These are phyloP conservation scores for Cephonodes hylas DNA, from an alignment of 2,888 invertebrate species.

Conservation along the genomic window DNA sequence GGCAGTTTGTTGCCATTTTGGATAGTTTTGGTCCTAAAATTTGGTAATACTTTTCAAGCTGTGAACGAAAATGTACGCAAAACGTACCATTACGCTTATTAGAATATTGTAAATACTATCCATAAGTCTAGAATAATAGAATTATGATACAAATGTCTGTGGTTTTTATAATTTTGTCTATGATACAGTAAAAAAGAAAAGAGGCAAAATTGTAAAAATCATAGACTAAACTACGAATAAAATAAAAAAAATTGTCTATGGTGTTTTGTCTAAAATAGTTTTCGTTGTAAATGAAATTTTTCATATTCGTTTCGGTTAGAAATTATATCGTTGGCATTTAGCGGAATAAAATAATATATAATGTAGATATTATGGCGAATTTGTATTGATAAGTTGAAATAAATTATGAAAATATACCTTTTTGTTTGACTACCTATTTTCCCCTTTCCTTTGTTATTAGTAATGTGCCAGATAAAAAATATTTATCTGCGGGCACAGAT, in stretches of 20 bases:
- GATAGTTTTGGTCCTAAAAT: too few species aligned
- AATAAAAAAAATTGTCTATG: not conserved
- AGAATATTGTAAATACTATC: too few species aligned
- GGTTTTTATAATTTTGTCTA: not conserved
- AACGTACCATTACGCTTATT: not conserved
- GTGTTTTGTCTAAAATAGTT: not conserved
- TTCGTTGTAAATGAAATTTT: not conserved
- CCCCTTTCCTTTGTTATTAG: not conserved
- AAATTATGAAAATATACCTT: slow-evolving; percentile 41
- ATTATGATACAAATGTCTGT: too few species aligned
- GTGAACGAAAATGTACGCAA: not conserved
- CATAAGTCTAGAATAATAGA: too few species aligned
- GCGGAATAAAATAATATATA: slow-evolving; percentile 4
- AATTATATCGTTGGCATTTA: slow-evolving; percentile 1
- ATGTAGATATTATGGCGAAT: slow-evolving; percentile 30
- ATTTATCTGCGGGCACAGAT: too few species aligned
- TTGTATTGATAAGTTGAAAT: slow-evolving; percentile 37
- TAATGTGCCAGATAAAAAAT: too few species aligned
- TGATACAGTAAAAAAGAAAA: too few species aligned
- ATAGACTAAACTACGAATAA: not conserved
- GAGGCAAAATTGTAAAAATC: not conserved
- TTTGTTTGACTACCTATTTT: not conserved
- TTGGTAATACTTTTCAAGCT: too few species aligned
- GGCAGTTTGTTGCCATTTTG: too few species aligned
- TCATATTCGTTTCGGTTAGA: not conserved